Evolutionary conservation across 2,113 vertebrate species (phyloP), one percentile per base, ranked within the genome.

Genomic region (Nerophis ophidion): DNA sequence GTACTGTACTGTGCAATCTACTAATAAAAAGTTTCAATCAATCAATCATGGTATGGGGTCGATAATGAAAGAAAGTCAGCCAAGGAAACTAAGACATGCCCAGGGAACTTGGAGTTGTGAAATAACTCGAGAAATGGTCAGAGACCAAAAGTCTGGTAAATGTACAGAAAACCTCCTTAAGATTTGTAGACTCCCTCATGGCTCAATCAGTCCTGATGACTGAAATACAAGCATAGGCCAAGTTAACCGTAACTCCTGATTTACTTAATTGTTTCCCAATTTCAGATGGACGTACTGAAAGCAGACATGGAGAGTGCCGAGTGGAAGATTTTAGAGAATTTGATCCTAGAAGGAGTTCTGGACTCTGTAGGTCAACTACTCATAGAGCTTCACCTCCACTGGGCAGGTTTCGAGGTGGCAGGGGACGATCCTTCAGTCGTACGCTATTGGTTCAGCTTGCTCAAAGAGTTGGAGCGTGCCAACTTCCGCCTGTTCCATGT

Each of bases 281-380:
- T 87, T 9, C 80, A 98, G 96, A 92, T 98, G 52, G 96, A 98
- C 50, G 84, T 97, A 46, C 88, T 98, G 53, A 98, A 98, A 82
- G 91, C 92, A 42, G 94, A 97, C 3, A 89, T 98, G 92, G 95
- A 98, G 77, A 97, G 95, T 0, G 95, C 94, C 0, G 95, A 98
- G 81, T 98, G 97, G 96, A 98, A 98, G 81, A 95, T 98, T 79
- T 74, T 99, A 81, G 97, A 98, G 87, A 98, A 99, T 55, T 75
- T 97, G 65, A 82, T 98, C 61, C 82, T 98, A 74, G 95, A 98
- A 62, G 89, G 91, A 47, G 91, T 97, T 40, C 82, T 96, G 33
- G 89, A 90, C 17, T 92, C 92, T 2, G 93, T 99, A 49, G 94
- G 94, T 40, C 96, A 98, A 84, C 86, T 98, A 72, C 70, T 97